Base-by-base conservation (phyloP, 2,888 invertebrate genomes). In the Idaea straminata region DNA sequence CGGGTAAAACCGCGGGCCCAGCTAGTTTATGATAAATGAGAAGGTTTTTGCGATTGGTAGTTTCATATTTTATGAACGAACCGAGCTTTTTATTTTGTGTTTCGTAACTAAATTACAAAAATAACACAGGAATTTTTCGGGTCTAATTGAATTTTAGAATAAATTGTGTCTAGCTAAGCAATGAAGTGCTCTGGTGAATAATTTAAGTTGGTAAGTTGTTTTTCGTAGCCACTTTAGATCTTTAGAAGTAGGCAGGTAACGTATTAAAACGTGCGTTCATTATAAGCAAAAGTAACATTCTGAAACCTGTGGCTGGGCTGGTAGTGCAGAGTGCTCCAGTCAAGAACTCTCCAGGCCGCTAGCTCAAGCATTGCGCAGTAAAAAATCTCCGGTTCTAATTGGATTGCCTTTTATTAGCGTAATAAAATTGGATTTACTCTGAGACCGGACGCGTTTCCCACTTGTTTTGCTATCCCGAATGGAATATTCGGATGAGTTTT, bases 381-480 rank as follows among this genome's bases (percentile, higher is more conserved):
- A 74, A 77, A 75, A 79, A 71, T 83, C 83, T 82, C 81, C 80
- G 74, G 80, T 82, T 87, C 88, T 91, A 91, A 91, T 91, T 91
- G 91, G 89, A 89, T 87, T 85, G 88, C 85, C 83, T 89, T 91
- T 91, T 91, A 90, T 90, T 90, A 89, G 87, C 85, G 87, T 88
- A 85, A 88, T 90, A 90, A 90, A 91, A 90, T 90, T 85, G 87
- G 86, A 88, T 88, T 88, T 85, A 86, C 84, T 83, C 83, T 47
- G 47, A 81, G 79, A 79, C 82, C 76, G 83, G 83, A 79, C 80
- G 83, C 78, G 73, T 82, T 83, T 78, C 78, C 75, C 77, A 78
- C 76, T 85, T 85, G 84, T 86, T 84, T 80, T 75, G 79, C 74
- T 83, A 83, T 82, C 82, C 80, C 80, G 74, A 80, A 81, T 78